Percentiles rank a stretch among this genome's conserved stretches.
Conservation (phyloP, 2,113 vertebrate species). For the Lanius collurio region DNA sequence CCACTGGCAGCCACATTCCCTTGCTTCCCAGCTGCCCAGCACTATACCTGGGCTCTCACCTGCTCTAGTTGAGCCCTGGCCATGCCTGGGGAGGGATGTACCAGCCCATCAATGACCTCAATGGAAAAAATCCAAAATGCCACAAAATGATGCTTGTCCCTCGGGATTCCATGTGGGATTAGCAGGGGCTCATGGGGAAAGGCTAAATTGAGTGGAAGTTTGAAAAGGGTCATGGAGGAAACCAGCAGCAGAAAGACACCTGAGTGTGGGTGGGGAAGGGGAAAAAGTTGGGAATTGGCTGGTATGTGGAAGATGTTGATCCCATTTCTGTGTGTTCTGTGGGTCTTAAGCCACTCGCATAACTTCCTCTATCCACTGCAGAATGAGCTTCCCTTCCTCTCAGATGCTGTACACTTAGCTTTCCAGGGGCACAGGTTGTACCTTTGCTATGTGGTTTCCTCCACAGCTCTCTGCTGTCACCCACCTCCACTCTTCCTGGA, state of each 20-base stretch:
- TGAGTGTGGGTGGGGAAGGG: fast-evolving
- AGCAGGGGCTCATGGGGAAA: fast-evolving
- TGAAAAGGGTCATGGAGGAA: neutral
- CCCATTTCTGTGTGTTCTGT: neutral
- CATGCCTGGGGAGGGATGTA: neutral
- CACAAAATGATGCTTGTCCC: fast-evolving
- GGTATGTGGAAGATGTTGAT: neutral
- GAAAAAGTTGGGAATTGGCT: fast-evolving
- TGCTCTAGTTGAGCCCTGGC: fast-evolving
- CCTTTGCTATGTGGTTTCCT: neutral
- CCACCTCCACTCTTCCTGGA: fast-evolving
- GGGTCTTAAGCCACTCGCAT: neutral
- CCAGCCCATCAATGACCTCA: fast-evolving
- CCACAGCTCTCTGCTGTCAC: neutral
- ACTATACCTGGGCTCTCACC: neutral
- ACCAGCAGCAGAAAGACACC: fast-evolving
- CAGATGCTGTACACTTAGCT: neutral
- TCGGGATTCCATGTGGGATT: neutral
- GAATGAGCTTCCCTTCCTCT: neutral
- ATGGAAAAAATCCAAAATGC: neutral
- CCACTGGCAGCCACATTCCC: neutral
- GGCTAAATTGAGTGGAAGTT: neutral
- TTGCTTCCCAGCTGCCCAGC: neutral
- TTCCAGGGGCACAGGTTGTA: fast-evolving
- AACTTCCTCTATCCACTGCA: fast-evolving